Conservation (phyloP, 2,888 invertebrate species). For the Magallana nippona region DNA sequence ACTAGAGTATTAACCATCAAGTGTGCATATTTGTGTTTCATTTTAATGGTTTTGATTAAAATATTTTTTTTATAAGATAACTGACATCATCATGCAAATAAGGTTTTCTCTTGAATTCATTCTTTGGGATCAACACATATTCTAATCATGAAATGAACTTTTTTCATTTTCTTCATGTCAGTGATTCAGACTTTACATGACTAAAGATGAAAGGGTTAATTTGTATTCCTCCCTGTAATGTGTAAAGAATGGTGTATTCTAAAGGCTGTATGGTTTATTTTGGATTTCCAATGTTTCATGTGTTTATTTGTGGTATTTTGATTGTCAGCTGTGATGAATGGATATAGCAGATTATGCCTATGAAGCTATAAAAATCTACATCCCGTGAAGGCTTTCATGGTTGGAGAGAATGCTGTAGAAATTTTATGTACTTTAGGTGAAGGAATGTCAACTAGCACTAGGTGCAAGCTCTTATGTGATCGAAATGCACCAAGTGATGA, state of each 20-base stretch:
- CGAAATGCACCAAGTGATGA: neutral
- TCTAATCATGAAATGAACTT: no score
- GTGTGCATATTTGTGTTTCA: neutral
- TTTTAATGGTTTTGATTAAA: neutral
- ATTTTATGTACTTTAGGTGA: neutral
- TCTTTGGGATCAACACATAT: no score
- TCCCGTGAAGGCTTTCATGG: conserved; percentile 10
- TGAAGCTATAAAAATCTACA: neutral
- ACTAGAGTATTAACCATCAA: conserved; percentile 18
- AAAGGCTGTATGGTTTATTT: neutral
- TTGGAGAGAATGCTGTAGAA: neutral
- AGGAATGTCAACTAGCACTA: neutral
- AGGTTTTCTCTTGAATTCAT: no score
- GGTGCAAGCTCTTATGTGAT: neutral
- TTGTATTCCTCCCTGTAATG: no score
- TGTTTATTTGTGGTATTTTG: neutral
- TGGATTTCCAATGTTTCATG: conserved; percentile 18
- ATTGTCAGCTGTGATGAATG: conserved; percentile 14
- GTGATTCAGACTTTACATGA: no score
- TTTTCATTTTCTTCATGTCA: no score
- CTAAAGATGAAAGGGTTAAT: no score
- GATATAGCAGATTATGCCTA: neutral
- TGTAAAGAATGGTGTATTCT: neutral
- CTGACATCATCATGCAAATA: neutral
- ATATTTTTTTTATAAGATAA: neutral